Conservation (phyloP, 2,797 vertebrate genomes). For the Pangasius larnaudii region DNA sequence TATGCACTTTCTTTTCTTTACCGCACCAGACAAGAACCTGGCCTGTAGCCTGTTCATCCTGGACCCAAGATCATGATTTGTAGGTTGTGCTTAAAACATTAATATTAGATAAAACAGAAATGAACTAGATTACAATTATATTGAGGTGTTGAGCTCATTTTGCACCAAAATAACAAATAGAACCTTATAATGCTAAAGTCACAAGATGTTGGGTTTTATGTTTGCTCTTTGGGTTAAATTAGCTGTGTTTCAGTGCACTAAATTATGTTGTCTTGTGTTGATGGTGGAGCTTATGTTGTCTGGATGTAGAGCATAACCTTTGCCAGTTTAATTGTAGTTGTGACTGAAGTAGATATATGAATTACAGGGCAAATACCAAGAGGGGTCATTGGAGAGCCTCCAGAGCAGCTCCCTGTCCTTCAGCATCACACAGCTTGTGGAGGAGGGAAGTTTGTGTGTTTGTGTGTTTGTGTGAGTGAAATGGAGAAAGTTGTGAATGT, state of each 20-base stretch:
- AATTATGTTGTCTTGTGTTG: background rate
- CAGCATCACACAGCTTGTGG: slow-evolving; percentile 77
- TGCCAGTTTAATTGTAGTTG: background rate
- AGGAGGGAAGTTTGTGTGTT: slow-evolving; percentile 71
- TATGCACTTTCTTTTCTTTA: background rate
- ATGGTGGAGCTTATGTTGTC: background rate
- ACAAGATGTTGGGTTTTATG: background rate
- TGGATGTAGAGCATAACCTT: background rate
- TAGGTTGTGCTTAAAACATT: no score
- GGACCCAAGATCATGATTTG: no score
- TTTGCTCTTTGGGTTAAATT: background rate
- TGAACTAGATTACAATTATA: background rate
- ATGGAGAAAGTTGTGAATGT: background rate
- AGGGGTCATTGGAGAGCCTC: slow-evolving; percentile 38
- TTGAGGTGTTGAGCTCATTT: background rate
- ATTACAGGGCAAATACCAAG: slow-evolving; percentile 54
- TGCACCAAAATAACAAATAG: background rate
- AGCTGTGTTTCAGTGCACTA: background rate
- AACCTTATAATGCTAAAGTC: slow-evolving; percentile 6
- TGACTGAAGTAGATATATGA: slow-evolving; percentile 33
- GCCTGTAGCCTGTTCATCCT: background rate
- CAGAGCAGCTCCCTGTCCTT: slow-evolving; percentile 62
- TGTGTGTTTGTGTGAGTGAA: background rate
- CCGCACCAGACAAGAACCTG: background rate
- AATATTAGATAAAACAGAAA: background rate